Base-by-base conservation (phyloP, 2,113 vertebrate genomes). In the Coptodon bakossiorum region DNA sequence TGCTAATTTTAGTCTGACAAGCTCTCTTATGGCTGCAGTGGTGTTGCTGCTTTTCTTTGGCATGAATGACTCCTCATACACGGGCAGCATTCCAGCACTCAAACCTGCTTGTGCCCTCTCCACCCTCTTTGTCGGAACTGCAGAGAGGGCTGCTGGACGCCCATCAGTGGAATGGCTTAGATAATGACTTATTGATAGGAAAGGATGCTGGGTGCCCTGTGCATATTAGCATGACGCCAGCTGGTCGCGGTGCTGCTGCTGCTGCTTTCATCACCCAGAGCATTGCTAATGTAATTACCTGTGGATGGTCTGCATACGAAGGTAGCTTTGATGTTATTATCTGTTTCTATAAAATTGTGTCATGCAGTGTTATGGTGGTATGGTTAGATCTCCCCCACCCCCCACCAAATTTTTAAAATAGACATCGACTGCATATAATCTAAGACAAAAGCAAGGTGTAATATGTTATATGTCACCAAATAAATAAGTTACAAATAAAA, bases 171-270 rank as follows among this genome's bases (percentile, higher is more conserved):
- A 95, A 96, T 52, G 81, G 87, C 96, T 97, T 97, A 97, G 94
- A 97, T 97, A 97, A 98, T 98, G 97, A 98, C 96, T 98, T 98
- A 98, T 97, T 97, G 98, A 98, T 98, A 96, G 96, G 91, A 94
- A 94, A 97, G 95, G 96, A 97, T 94, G 95, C 84, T 56, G 95
- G 61, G 80, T 96, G 95, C 95, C 93, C 94, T 90, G 86, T 45
- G 92, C 89, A 95, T 96, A 97, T 97, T 97, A 97, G 95, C 92
- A 92, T 94, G 96, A 96, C 90, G 91, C 96, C 95, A 96, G 95
- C 92, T 95, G 95, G 96, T 97, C 93, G 68, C 92, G 90, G 94
- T 92, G 94, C 82, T 17, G 80, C 43, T 76, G 80, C 68, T 73
- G 16, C 78, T 34, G 81, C 78, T 85, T 71, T 76, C 50, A 71